phyloP scores from a whole-genome alignment of 2,113 vertebrate species.

The Brevimyrus niger region DNA sequence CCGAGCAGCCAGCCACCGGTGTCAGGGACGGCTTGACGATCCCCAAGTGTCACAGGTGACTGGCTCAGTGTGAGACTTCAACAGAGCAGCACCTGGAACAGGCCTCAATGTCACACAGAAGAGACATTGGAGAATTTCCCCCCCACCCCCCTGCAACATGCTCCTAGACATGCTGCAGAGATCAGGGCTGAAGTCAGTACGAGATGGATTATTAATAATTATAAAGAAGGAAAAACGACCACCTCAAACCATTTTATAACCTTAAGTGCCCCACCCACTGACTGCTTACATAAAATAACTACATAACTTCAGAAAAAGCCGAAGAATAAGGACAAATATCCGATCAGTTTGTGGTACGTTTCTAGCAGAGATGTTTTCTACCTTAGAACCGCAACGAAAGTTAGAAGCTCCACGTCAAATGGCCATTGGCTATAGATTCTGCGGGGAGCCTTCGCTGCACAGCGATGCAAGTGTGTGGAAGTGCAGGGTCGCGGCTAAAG shows the following conservation, averaged over 20 bases:
- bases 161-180: neutral
- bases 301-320: neutral
- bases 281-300: neutral
- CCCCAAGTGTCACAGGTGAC: neutral
- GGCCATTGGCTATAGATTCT: neutral
- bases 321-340: neutral
- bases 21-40: neutral
- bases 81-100: neutral
- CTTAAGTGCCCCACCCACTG: neutral
- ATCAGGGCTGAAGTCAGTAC: neutral
- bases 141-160: neutral
- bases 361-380: neutral
- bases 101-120: neutral
- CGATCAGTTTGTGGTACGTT: neutral
- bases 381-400: neutral
- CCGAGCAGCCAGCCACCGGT: neutral
- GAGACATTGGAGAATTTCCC: neutral
- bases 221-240: neutral
- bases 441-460: neutral
- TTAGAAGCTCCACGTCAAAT: neutral
- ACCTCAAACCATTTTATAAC: neutral
- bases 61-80: too few species aligned
- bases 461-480: neutral
- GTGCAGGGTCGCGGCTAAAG: conserved; percentile 29
- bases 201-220: neutral